These are phyloP conservation scores for Clarias batrachus DNA, from an alignment of 2,113 vertebrate genomes.

Conservation along the genomic window DNA sequence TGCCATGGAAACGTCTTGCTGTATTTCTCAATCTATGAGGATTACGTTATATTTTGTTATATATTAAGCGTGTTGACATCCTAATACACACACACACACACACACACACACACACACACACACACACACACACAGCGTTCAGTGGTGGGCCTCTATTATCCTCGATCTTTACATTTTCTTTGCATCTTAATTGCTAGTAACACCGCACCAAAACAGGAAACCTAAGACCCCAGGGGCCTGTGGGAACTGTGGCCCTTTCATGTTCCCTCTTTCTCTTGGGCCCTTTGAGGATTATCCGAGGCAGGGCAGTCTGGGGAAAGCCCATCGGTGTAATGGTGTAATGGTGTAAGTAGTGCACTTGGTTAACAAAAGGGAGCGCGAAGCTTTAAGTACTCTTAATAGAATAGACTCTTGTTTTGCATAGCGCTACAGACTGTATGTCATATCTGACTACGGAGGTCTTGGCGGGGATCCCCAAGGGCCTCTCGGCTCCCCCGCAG, in stretches of 20 bases:
- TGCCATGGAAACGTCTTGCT: neutral
- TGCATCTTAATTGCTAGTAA: conserved; percentile 44
- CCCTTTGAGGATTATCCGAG: conserved; percentile 40
- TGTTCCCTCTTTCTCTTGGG: conserved; percentile 32
- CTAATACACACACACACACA: neutral
- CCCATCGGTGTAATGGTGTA: neutral
- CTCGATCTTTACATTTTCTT: conserved; percentile 30
- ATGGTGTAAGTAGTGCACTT: conserved; percentile 27
- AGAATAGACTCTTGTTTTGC: neutral
- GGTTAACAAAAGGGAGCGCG: neutral
- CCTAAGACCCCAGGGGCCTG: conserved; percentile 39
- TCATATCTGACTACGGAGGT: conserved; percentile 5
- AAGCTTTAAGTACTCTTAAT: conserved; percentile 10
- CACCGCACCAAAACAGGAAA: conserved; percentile 38
- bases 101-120: conserved; percentile 34
- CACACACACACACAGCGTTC: conserved; percentile 32
- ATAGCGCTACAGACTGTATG: conserved; percentile 22
- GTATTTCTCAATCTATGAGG: neutral
- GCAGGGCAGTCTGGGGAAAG: conserved; percentile 33
- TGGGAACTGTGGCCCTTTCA: conserved; percentile 40
- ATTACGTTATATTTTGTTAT: neutral
- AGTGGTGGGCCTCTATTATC: conserved; percentile 32
- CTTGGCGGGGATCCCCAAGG: neutral
- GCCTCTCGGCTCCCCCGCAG: neutral
- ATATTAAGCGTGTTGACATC: neutral